Evolutionary conservation across 2,113 vertebrate genomes (phyloP), one percentile per base, ranked within the genome.

Genomic region (Hypanus sabinus): DNA sequence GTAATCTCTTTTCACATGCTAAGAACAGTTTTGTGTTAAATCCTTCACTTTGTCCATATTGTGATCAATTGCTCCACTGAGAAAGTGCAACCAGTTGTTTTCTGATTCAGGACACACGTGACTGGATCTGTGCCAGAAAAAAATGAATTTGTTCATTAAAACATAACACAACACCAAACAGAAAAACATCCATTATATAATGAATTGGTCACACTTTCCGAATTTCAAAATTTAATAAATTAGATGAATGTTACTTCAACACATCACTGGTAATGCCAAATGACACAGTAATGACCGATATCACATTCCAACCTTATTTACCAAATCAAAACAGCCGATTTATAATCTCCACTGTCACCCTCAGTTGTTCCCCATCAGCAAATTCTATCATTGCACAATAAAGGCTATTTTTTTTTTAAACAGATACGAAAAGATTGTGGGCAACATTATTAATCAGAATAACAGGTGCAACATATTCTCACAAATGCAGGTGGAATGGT

Each of bases 71-170:
- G 98, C 98, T 94, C 95, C 96, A 0, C 96, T 94, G 94, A 99
- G 97, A 95, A 99, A 99, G 95, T 97, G 97, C 94, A 99, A 97
- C 98, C 98, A 99, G 95, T 95, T 96, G 95, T 97, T 96, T 94
- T 98, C 97, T 0, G 97, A 95, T n/a, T 98, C 97, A n/a, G 96
- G 96, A 80, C 97, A 98, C 14, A 98, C 96, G 9, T 99, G 98
- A 96, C 97, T 98, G 80, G 96, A 96, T 97, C 98, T 99, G 96
- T 0, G 65, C 93, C 91, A 94, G 91, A 94, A 92, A 33, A 95
- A 93, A 57, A 46, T 46, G 90, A 91, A 94, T 60, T 57, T 33
- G 71, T 62, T 83, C 81, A 10, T 94, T 93, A 94, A 57, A 3
- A 0, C 65, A 90, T 18, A 3, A 57, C 1, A 57, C 83, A 83